phyloP scores from a whole-genome alignment of 2,113 vertebrate genomes.

The Octodon degus region DNA sequence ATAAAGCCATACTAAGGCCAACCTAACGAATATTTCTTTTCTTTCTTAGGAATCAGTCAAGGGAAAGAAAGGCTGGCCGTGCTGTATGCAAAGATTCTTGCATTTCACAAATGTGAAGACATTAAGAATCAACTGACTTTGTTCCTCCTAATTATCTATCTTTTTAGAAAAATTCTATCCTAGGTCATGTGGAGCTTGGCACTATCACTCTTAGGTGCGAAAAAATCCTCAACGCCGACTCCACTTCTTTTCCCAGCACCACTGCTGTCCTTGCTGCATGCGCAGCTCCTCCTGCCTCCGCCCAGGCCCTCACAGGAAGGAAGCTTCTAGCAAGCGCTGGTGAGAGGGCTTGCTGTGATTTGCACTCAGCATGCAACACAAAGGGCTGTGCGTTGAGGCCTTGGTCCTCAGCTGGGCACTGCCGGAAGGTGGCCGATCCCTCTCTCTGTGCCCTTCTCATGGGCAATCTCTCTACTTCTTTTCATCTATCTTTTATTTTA shows the following conservation, averaged over 20 bases:
- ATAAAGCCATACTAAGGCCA: not conserved
- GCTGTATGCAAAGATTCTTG: not conserved
- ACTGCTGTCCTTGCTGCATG: not conserved
- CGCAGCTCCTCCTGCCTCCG: not conserved
- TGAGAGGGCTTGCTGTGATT: not conserved
- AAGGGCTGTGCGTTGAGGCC: not conserved
- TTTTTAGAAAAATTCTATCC: not conserved
- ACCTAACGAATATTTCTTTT: not conserved
- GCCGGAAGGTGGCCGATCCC: not conserved
- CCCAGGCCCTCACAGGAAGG: not conserved
- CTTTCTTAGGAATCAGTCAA: not conserved
- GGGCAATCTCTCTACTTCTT: not conserved
- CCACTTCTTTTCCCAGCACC: not conserved
- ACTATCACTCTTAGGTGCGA: not conserved
- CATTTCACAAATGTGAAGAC: not conserved
- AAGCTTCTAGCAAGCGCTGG: not conserved
- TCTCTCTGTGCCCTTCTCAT: not conserved
- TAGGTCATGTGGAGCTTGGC: not conserved
- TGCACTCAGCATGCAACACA: not conserved
- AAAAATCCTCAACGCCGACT: not conserved
- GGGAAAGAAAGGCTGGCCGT: not conserved
- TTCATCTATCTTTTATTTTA: not conserved
- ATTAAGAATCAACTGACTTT: slow-evolving; percentile 21
- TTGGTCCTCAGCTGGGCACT: not conserved
- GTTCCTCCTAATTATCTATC: not conserved